phyloP scores from a whole-genome alignment of 1,140 invertebrate genomes.

The Penaeus indicus region DNA sequence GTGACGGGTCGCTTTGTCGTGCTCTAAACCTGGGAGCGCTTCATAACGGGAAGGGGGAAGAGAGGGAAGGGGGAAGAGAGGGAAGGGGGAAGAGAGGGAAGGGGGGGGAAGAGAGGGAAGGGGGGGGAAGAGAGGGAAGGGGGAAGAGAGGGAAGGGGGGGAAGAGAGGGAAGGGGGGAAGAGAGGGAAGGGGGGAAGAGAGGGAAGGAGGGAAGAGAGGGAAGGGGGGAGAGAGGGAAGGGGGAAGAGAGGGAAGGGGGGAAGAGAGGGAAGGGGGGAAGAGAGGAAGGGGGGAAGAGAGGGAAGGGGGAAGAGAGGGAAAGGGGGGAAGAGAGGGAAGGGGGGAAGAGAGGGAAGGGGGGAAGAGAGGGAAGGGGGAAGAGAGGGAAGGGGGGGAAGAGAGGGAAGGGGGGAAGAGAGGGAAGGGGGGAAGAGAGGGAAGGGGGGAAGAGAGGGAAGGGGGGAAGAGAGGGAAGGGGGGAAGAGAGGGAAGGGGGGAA shows the following conservation, averaged over 20 bases:
- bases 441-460: no score
- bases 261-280: neutral
- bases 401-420: no score
- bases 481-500: no score
- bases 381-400: no score
- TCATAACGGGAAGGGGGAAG: neutral
- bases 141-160: neutral
- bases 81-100: neutral
- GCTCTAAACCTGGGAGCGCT: neutral
- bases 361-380: neutral
- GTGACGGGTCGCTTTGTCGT: neutral
- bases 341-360: neutral
- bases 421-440: no score
- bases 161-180: neutral
- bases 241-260: neutral
- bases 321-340: neutral
- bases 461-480: no score
- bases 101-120: no score
- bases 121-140: no score
- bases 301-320: neutral
- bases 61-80: neutral
- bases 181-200: neutral
- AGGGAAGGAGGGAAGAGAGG: neutral
- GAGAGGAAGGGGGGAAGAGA: no score
- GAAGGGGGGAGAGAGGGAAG: no score